Evolutionary conservation across 2,797 vertebrate species (phyloP).

Genomic region (Triplophysa bombifrons): DNA sequence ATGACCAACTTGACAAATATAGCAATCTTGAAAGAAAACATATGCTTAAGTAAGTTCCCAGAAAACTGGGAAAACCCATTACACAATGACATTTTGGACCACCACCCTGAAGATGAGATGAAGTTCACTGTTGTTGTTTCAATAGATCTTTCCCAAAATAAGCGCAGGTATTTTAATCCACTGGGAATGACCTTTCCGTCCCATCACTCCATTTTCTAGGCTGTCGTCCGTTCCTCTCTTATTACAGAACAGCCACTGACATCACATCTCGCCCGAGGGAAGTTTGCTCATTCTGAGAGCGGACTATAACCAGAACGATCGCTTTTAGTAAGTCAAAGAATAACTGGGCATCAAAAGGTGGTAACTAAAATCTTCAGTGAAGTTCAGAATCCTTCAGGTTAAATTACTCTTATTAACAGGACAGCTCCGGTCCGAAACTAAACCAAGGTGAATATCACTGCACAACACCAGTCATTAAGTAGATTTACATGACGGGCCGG

Average conservation of each 20-base stretch:
- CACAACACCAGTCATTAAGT: too few species aligned
- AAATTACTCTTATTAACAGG: not conserved
- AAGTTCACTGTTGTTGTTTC: slow-evolving; percentile 34
- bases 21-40: too few species aligned
- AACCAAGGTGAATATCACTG: too few species aligned
- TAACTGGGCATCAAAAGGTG: not conserved
- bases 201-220: slow-evolving; percentile 50
- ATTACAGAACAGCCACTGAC: slow-evolving; percentile 59
- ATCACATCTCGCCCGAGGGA: slow-evolving; percentile 57
- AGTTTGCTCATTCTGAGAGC: slow-evolving; percentile 27
- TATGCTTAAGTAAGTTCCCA: too few species aligned
- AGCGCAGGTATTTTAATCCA: slow-evolving; percentile 53
- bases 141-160: slow-evolving; percentile 54
- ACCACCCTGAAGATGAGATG: slow-evolving; percentile 9
- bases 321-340: slow-evolving; percentile 14
- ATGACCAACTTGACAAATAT: too few species aligned
- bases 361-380: not conserved
- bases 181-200: slow-evolving; percentile 55
- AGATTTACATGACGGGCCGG: too few species aligned
- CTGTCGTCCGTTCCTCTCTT: slow-evolving; percentile 45
- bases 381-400: not conserved
- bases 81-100: slow-evolving; percentile 26
- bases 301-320: slow-evolving; percentile 28
- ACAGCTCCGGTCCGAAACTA: too few species aligned
- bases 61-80: not conserved